Evolutionary conservation across 2,888 invertebrate species (phyloP), one percentile per base, ranked within the genome.

Genomic region (Pharmacophagus antenor): DNA sequence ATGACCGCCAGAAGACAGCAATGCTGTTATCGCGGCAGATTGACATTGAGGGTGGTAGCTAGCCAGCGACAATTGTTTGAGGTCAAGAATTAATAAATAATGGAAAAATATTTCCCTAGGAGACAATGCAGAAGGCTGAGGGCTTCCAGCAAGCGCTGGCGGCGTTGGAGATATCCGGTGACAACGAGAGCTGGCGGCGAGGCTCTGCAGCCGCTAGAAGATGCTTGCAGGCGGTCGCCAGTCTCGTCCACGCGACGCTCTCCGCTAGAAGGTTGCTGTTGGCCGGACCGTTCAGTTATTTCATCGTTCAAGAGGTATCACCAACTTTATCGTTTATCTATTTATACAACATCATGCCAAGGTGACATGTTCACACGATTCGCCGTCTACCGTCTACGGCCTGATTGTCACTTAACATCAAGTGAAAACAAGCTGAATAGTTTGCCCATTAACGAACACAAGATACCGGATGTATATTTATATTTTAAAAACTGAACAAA

Each of bases 231-330:
- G 67, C 68, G 0, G 66, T 70, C 56, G 63, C 69, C 47, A 64
- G 74, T 95, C 95, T 95, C 71, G 95, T 97, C 90, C 65, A 97
- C 79, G 92, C 92, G 62, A 94, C 96, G 61, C 88, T 98, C 25
- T 95, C 96, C 70, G 94, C 95, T 77, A 94, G 95, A 66, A 94
- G 94, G 72, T 93, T 98, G n/a, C 93, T 94, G 61, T 94, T 95
- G 22, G 95, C 97, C 0, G 98, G 98, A 0, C 96, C 97, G 0
- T 98, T 98, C 82, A 93, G 96, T 48, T 98, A 98, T 80, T 95
- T 96, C 66, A 93, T 96, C 42, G 91, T 98, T 55, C 95, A 95
- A 66, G 97, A 97, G 89, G 96, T 96, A 70, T 20, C 46, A 27
- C 15, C 10, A 27, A 27, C 27, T 27, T 27, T 27, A 27, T 10